Evolutionary conservation across 1,140 invertebrate genomes (phyloP), one percentile per base, ranked within the genome.

Genomic region (Nylanderia fulva): DNA sequence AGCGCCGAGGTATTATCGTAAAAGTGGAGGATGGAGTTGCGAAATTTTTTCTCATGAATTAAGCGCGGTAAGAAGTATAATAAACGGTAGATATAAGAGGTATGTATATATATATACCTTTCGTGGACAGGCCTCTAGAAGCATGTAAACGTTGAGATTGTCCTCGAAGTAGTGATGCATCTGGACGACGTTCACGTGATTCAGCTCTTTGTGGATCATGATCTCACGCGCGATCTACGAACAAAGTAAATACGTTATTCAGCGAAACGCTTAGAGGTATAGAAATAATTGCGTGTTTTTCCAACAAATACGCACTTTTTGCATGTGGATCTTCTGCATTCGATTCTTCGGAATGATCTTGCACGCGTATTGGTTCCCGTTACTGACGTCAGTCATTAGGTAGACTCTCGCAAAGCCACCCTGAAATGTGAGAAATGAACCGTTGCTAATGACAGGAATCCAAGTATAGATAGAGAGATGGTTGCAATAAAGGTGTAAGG

Each of bases 381-480:
- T 96, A 18, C 94, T 95, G 5, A 96, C 92, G 88, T 97, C 96
- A 8, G 95, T 96, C 58, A 97, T 94, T 90, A 97, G 96, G 89
- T 97, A 97, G 66, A 97, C 97, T 88, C 96, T 95, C 24, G 97
- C 97, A 92, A 97, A 97, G 29, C 97, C 97, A 86, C 97, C 97
- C 96, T 97, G 90, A n/a, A 94, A 94, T 86, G 82, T 79, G 18
- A 77, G 77, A 75, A 52, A 45, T 54, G 7, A 60, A 29, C 18
- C 56, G 21, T 72, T 39, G 0, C 4, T 33, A 39, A 39, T 21
- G 18, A 21, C 56, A 21, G 11, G 27, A 61, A 61, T 61, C 15
- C 24, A 3, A 3, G n/a, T 11, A 9, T 33, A 36, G 7, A 33
- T 33, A 33, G 29, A 11, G 1, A 48, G 45, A 18, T 48, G 18